A percentile compares a stretch with the other conserved stretches of the same genome.
These are phyloP conservation scores for Alosa sapidissima DNA, from an alignment of 2,797 vertebrate species.

Conservation along the genomic window DNA sequence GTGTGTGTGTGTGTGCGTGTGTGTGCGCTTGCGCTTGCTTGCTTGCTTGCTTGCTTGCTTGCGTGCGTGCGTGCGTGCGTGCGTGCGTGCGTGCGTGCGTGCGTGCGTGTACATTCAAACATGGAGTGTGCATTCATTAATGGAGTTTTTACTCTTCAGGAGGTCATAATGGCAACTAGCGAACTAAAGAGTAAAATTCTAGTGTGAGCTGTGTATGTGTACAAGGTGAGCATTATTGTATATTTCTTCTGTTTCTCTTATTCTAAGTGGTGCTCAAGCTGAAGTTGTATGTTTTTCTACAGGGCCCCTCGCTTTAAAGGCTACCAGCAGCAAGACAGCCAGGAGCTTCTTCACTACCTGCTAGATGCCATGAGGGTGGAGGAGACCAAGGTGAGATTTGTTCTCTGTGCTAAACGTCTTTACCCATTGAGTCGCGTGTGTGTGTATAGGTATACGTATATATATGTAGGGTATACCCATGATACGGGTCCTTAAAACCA, in stretches of 20 bases:
- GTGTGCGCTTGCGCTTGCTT: not conserved
- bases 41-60: no score
- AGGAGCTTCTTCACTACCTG: constrained; percentile 94
- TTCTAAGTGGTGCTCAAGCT: not conserved
- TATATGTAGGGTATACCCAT: not conserved
- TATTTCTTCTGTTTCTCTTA: no score
- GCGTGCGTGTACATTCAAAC: no score
- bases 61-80: not conserved
- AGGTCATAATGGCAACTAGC: no score
- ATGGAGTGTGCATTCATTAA: no score
- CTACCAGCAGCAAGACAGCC: constrained; percentile 97
- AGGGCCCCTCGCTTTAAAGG: constrained; percentile 96
- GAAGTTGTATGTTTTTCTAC: not conserved
- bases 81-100: not conserved
- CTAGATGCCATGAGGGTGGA: constrained; percentile 93
- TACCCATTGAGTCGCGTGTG: not conserved
- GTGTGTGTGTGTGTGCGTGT: not conserved
- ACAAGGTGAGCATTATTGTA: no score
- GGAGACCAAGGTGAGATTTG: constrained; percentile 88
- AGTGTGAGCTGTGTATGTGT: no score
- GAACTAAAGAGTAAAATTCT: no score
- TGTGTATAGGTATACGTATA: no score
- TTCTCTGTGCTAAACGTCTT: no score
- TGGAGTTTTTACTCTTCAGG: no score
- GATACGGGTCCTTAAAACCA: no score